Base-by-base conservation (phyloP, 2,888 invertebrate species). In the Calameuta idolon region DNA sequence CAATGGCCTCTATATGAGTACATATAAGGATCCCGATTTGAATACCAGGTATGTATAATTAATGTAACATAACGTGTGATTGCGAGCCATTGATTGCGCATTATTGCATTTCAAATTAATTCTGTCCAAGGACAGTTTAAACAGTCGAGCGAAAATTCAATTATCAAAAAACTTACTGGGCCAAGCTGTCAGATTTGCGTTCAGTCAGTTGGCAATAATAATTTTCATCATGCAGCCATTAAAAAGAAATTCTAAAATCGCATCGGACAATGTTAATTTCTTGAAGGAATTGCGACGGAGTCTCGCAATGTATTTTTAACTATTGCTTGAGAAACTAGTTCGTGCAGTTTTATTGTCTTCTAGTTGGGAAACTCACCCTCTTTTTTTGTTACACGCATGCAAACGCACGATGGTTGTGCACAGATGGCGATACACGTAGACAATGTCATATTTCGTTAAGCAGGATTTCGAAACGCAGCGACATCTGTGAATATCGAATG, bases 1-100 rank as follows among this genome's bases (percentile, higher is more conserved):
- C 71, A 34, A 95, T 77, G 96, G 96, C 5, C 93, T 96, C 78
- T 97, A 96, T 89, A 93, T 93, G 83, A 96, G 96, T 79, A 93
- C 92, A 11, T 95, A 96, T 82, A 92, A 90, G 75, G 91, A 93
- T 86, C 87, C 82, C 12, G 82, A 87, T 34, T 90, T 90, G 11
- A 83, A 86, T 12, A 91, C 81, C 80, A 93, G 93, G 95, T 93
- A 84, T 91, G 90, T 90, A 55, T 55, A 55, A 55, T 55, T 23
- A 55, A 55, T 55, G 9, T 55, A 55, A 15, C 9, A 0, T 23
- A 23, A 23, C 55, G 2, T 9, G 23, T 9, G 5, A 55, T 23
- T 23, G 2, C 55, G 55, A 55, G 55, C 55, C 55, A 55, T 55
- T 55, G 55, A 55, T 55, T 55, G 23, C 55, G 55, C 9, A 55